These are phyloP conservation scores for Plestiodon gilberti DNA, from an alignment of 2,113 vertebrate genomes.

Conservation along the genomic window DNA sequence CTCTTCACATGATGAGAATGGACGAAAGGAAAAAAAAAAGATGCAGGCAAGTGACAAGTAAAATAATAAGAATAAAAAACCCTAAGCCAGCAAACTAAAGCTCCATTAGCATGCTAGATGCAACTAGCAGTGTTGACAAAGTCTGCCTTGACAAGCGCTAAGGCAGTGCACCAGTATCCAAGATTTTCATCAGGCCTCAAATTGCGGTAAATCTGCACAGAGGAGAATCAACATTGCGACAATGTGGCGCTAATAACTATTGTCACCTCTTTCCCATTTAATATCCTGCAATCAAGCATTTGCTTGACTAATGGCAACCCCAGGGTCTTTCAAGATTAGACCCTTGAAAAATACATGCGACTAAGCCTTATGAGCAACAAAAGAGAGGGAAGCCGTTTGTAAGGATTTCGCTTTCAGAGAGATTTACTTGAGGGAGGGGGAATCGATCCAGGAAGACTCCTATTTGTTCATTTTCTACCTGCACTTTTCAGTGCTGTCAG, in stretches of 20 bases:
- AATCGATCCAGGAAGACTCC: background rate
- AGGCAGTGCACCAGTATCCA: slow-evolving; percentile 34
- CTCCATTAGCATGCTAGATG: background rate
- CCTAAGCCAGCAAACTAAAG: background rate
- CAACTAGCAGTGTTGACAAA: background rate
- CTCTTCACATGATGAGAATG: slow-evolving; percentile 13
- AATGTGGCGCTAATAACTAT: slow-evolving; percentile 17
- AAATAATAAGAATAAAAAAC: background rate
- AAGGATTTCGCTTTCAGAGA: slow-evolving; percentile 15
- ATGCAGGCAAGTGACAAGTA: background rate
- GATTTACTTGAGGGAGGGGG: background rate
- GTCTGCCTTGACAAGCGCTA: slow-evolving; percentile 2
- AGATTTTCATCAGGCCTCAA: slow-evolving; percentile 27
- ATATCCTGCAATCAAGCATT: background rate
- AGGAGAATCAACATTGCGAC: slow-evolving; percentile 35
- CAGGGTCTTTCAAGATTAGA: background rate
- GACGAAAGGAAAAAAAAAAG: fast-evolving
- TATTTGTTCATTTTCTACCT: background rate
- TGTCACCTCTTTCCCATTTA: background rate
- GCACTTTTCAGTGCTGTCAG: background rate
- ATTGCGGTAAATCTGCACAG: slow-evolving; percentile 34
- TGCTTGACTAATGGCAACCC: slow-evolving; percentile 8
- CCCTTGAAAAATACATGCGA: slow-evolving; percentile 26
- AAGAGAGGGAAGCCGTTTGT: background rate
- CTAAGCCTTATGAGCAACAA: slow-evolving; percentile 22